These are phyloP conservation scores for Gambelia wislizenii DNA, from an alignment of 2,797 vertebrate genomes.

Conservation along the genomic window DNA sequence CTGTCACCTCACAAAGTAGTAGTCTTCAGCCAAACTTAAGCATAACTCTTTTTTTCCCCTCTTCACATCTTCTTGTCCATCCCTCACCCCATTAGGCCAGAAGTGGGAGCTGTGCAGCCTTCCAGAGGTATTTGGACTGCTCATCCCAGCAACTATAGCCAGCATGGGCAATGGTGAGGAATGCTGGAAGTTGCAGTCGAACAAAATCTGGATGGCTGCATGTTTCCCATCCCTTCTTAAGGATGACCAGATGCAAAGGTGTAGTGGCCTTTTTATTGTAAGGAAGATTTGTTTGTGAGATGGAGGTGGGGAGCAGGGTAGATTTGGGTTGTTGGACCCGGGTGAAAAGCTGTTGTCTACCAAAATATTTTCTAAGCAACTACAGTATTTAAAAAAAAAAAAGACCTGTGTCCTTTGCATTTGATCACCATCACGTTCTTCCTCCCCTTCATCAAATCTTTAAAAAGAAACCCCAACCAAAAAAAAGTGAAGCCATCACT, in stretches of 20 bases:
- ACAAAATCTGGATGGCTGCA: no score
- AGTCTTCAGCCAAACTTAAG: not conserved
- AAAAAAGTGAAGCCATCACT: no score
- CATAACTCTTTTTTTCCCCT: not conserved
- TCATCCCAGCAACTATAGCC: not conserved
- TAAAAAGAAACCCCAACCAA: not conserved
- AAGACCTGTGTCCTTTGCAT: not conserved
- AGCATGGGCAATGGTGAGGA: no score
- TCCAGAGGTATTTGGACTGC: no score
- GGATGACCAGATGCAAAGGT: not conserved
- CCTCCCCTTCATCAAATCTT: not conserved
- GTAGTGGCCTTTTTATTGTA: no score
- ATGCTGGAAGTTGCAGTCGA: no score
- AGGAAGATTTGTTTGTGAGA: no score
- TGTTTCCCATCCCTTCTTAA: constrained; percentile 41
- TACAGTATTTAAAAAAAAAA: not conserved
- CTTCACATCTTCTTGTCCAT: not conserved
- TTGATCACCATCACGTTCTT: no score
- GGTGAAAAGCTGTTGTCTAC: not conserved
- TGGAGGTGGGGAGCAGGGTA: not conserved
- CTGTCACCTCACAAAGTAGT: not conserved
- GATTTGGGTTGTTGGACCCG: not conserved
- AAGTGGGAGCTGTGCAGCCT: no score
- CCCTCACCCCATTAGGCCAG: no score
- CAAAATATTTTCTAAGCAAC: not conserved